Evolutionary conservation across 37 sponge, comb jelly and placozoan genomes (phyloP), one percentile per base, ranked within the genome.

Genomic region (Chondrosia reniformis): DNA sequence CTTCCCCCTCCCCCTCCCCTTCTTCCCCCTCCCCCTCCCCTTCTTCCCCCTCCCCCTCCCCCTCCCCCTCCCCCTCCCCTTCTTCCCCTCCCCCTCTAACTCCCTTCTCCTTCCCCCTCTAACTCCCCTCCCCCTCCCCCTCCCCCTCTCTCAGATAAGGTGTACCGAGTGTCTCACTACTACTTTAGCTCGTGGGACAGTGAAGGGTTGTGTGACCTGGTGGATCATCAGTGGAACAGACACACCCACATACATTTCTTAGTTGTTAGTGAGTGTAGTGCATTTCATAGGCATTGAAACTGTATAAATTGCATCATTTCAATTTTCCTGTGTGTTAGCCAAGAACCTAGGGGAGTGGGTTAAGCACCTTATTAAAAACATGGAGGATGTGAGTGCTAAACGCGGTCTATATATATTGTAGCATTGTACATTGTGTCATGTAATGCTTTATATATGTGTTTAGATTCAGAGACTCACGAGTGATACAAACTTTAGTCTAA

Each of bases 261-360:
- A 22, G 72, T 69, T 17, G 42, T 69, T 17, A 69, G 72, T 69
- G 36, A 69, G 72, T 33, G 72, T 59, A 30, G 67, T 66, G 38
- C 17, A 40, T 66, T 8, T 37, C 39, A 17, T 8, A 21, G 38
- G 9, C 6, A 30, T 30, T 59, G n/a, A 30, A 59, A 25, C n/a
- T 19, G 52, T 15, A 15, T 49, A 49, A 19, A 49, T 15, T 49
- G 10, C 52, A 49, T 49, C 30, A 30, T 25, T 59, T 6, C 22
- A n/a, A n/a, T n/a, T n/a, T n/a, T n/a, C n/a, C n/a, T n/a, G n/a
- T n/a, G n/a, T n/a, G n/a, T n/a, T n/a, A 89, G 90, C 85, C 30
- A 90, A 90, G 67, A 82, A 83, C 74, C 79, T 85, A 15, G 79
- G 83, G 13, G 8, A 0, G 40, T 90, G 90, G 90, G 69, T 90